Conservation (phyloP, 2,888 invertebrate species). For the Buathra laborator region DNA sequence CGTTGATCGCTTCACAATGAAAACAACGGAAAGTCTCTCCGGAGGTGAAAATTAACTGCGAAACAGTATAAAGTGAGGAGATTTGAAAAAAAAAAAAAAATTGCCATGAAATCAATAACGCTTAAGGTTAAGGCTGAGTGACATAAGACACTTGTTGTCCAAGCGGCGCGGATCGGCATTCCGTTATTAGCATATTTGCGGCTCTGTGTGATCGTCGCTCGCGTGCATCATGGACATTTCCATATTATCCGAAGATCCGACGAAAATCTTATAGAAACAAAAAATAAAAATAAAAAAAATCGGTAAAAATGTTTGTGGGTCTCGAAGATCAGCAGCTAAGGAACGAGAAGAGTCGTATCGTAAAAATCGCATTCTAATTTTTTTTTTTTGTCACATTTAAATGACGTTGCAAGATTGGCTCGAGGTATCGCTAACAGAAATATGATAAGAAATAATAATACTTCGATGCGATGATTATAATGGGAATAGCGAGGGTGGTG, state of each 20-base stretch:
- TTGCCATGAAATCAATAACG: constrained; percentile 55
- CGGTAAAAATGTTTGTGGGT: background rate
- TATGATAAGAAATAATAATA: constrained; percentile 68
- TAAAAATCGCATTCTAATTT: constrained; percentile 2
- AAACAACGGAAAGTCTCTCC: background rate
- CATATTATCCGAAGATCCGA: constrained; percentile 26
- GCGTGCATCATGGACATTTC: constrained; percentile 28
- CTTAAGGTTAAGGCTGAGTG: constrained; percentile 58
- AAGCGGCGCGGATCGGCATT: constrained; percentile 53
- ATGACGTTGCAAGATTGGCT: background rate
- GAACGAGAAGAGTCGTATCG: background rate
- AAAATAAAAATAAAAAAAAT: constrained; percentile 8
- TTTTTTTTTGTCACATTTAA: constrained; percentile 19
- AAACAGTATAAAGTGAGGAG: background rate
- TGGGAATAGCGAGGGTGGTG: constrained; percentile 33
- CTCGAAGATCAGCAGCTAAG: background rate
- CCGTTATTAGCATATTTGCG: constrained; percentile 59
- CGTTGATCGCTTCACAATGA: constrained; percentile 1
- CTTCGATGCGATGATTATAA: constrained; percentile 39
- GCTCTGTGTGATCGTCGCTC: constrained; percentile 24
- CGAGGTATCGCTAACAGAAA: constrained; percentile 58
- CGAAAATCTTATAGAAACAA: constrained; percentile 9
- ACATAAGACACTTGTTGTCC: constrained; percentile 63
- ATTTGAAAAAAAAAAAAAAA: constrained; percentile 47
- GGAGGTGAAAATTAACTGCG: background rate